These are phyloP conservation scores for Trinectes maculatus DNA, from an alignment of 2,113 vertebrate genomes.

Conservation along the genomic window DNA sequence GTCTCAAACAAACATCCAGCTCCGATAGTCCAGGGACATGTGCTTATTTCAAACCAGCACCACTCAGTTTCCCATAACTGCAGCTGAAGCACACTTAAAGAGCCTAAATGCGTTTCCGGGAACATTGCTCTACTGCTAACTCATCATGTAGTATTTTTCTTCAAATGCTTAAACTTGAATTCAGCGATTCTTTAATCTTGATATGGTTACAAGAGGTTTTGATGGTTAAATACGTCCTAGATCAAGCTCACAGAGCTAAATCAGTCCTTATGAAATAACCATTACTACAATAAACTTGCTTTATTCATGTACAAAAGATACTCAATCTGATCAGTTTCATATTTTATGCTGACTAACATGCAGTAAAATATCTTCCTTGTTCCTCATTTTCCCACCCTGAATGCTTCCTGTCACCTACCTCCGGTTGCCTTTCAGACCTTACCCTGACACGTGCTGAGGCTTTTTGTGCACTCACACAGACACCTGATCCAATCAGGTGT, in stretches of 20 bases:
- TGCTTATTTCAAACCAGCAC: too few species aligned
- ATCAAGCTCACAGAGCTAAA: too few species aligned
- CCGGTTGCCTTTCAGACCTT: constrained; percentile 4
- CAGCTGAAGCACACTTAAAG: neutral
- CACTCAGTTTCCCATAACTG: neutral
- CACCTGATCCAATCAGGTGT: constrained; percentile 2
- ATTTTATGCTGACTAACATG: too few species aligned
- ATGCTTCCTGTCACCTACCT: constrained; percentile 29
- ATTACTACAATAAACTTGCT: neutral
- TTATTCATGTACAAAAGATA: neutral
- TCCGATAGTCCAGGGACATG: too few species aligned
- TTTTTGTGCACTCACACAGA: constrained; percentile 31
- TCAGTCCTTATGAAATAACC: neutral
- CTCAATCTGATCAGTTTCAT: neutral
- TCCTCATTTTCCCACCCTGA: too few species aligned
- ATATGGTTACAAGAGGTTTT: too few species aligned
- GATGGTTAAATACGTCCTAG: too few species aligned
- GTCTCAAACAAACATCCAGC: too few species aligned
- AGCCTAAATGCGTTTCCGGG: neutral
- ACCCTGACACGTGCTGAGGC: neutral
- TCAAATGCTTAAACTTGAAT: too few species aligned
- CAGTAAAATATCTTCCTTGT: too few species aligned
- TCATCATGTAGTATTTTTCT: neutral
- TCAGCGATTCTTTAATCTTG: too few species aligned
- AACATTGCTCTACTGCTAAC: neutral